phyloP scores from a whole-genome alignment of 2,888 invertebrate genomes.

The Eudasyphora cyanicolor region DNA sequence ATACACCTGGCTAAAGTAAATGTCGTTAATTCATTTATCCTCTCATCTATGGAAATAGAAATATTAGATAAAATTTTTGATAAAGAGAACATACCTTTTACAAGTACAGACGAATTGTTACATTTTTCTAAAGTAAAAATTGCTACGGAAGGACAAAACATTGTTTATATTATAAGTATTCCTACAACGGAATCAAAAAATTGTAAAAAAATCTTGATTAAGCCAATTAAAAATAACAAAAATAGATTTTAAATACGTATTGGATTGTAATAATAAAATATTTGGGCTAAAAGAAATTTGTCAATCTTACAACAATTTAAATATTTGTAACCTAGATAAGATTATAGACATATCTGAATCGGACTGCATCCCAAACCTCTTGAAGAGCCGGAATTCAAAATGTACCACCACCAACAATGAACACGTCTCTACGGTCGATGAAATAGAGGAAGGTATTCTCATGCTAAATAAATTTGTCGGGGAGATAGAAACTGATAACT shows the following conservation, averaged over 20 bases:
- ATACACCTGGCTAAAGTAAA: too few relatives aligned
- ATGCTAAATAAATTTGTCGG: background rate
- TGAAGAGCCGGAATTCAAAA: background rate
- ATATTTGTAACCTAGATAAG: background rate
- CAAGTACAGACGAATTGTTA: background rate
- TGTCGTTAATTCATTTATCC: too few relatives aligned
- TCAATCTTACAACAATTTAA: background rate
- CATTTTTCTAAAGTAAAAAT: slow-evolving; percentile 1
- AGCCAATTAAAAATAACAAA: background rate
- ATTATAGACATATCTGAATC: background rate
- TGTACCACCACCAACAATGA: background rate
- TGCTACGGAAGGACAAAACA: background rate
- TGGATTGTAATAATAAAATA: background rate
- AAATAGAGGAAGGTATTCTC: background rate
- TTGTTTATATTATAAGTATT: background rate
- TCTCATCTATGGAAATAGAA: too few relatives aligned
- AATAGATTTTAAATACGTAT: background rate
- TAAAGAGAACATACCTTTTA: background rate
- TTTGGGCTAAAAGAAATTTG: background rate
- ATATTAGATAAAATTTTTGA: background rate
- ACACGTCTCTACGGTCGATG: too few relatives aligned
- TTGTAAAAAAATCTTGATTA: background rate
- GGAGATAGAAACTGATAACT: background rate
- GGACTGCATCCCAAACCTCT: background rate
- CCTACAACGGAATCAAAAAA: background rate